phyloP scores from a whole-genome alignment of 1,140 invertebrate genomes.

The Drosophila pectinifera region DNA sequence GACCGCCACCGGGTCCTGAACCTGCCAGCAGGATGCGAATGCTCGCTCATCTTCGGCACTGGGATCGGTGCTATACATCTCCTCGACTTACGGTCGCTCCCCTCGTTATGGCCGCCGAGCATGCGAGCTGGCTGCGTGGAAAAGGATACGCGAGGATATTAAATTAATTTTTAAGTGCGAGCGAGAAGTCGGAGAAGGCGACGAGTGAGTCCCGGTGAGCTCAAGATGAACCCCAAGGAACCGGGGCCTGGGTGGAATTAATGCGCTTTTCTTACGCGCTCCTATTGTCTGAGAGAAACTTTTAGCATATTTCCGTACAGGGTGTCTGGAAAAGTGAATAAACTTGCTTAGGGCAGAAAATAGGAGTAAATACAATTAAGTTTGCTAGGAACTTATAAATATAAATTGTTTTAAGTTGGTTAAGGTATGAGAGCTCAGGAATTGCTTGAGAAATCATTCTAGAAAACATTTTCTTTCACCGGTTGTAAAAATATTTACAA shows the following conservation, averaged over 20 bases:
- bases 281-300: conserved; percentile 75
- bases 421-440: too few species aligned
- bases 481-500: too few species aligned
- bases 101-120: conserved; percentile 51
- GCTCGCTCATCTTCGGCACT: conserved; percentile 45
- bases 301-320: conserved; percentile 67
- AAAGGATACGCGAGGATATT: conserved; percentile 80
- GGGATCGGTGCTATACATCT: conserved; percentile 10
- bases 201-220: conserved; percentile 37
- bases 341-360: neutral
- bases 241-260: conserved; percentile 52
- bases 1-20: conserved; percentile 6
- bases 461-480: too few species aligned
- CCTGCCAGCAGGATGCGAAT: conserved; percentile 46
- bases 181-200: conserved; percentile 51
- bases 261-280: conserved; percentile 75
- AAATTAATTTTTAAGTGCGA: conserved; percentile 83
- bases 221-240: conserved; percentile 30
- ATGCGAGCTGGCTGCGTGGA: conserved; percentile 64
- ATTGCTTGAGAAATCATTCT: too few species aligned
- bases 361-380: neutral
- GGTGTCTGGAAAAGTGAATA: conserved; percentile 28
- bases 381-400: neutral
- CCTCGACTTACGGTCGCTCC: conserved; percentile 18
- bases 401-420: neutral